Evolutionary conservation across 2,888 invertebrate genomes (phyloP).

Genomic region (Schizaphis graminum): DNA sequence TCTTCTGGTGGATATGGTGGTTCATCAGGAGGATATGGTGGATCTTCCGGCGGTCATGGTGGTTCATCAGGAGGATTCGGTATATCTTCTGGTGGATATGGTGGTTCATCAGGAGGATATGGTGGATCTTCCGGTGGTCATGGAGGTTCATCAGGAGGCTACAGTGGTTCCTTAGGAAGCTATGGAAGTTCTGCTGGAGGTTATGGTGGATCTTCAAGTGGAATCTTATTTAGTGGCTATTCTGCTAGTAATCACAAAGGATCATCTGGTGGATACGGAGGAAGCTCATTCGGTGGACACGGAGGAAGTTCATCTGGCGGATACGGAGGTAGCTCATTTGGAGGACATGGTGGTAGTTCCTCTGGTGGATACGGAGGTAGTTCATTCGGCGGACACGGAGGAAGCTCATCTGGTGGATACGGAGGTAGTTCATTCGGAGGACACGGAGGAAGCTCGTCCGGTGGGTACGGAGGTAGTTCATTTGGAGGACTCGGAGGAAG

Average conservation of each 20-base stretch:
- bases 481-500: neutral
- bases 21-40: constrained; percentile 27
- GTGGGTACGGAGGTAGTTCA: neutral
- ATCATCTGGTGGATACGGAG: constrained; percentile 39
- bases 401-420: neutral
- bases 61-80: neutral
- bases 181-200: constrained; percentile 26
- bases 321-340: neutral
- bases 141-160: neutral
- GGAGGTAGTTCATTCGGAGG: neutral
- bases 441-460: constrained; percentile 7
- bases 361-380: neutral
- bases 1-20: neutral
- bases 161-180: neutral
- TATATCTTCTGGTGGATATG: constrained; percentile 1
- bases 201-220: constrained; percentile 24
- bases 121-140: neutral
- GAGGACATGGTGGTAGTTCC: neutral
- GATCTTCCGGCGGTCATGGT: neutral
- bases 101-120: neutral
- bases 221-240: constrained; percentile 17
- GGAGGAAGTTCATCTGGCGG: neutral
- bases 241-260: neutral
- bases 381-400: neutral
- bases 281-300: neutral